These are phyloP conservation scores for Rhea americana DNA, from an alignment of 2,113 vertebrate species.

Conservation along the genomic window DNA sequence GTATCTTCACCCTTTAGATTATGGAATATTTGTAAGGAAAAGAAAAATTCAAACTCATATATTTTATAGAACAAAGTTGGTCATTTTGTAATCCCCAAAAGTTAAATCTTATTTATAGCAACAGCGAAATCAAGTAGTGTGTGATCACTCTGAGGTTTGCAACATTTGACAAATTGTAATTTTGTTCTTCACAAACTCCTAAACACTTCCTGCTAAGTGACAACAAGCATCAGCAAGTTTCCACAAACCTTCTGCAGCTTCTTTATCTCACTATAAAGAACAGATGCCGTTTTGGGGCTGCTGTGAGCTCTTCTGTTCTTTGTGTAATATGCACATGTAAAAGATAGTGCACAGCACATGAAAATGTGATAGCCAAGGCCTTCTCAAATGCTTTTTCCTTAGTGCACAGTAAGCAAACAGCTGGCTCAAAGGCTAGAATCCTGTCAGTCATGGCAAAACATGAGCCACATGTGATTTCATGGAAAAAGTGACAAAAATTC, in stretches of 20 bases:
- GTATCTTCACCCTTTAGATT: constrained; percentile 19
- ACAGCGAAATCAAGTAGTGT: constrained; percentile 70
- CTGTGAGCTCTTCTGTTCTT: constrained; percentile 80
- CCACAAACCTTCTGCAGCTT: constrained; percentile 84
- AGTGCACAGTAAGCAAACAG: constrained; percentile 63
- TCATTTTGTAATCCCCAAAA: constrained; percentile 65
- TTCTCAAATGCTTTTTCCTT: constrained; percentile 48
- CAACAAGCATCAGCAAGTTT: constrained; percentile 86
- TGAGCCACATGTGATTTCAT: constrained; percentile 56
- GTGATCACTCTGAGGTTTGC: constrained; percentile 74
- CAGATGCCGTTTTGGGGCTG: constrained; percentile 79
- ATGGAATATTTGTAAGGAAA: constrained; percentile 9
- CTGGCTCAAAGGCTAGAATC: constrained; percentile 67
- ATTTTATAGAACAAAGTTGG: constrained; percentile 60
- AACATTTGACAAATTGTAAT: constrained; percentile 84
- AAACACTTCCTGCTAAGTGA: constrained; percentile 86
- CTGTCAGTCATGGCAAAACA: constrained; percentile 66
- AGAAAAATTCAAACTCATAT: constrained; percentile 9
- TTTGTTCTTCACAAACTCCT: constrained; percentile 85
- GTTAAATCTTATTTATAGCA: constrained; percentile 72
- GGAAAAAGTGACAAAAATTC: constrained; percentile 65
- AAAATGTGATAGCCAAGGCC: constrained; percentile 74
- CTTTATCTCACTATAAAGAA: constrained; percentile 82
- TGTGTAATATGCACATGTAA: constrained; percentile 72
- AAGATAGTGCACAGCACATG: constrained; percentile 59